Conservation (phyloP, 1,140 invertebrate species). For the Conus ventricosus region DNA sequence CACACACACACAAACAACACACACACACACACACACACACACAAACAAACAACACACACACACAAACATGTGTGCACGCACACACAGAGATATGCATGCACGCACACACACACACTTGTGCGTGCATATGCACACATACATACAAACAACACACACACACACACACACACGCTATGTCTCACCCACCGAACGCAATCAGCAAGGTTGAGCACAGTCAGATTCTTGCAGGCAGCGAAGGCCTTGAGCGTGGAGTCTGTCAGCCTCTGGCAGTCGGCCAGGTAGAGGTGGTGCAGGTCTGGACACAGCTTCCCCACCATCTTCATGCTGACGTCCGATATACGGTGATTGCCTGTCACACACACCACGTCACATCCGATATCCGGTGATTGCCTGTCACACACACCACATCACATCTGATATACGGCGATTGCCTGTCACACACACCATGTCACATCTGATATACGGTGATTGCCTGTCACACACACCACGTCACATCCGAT, state of each 20-base stretch:
- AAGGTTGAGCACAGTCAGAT: slow-evolving; percentile 72
- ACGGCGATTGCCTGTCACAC: too few relatives aligned
- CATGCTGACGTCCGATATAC: slow-evolving; percentile 69
- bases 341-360: slow-evolving; percentile 64
- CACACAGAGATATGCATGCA: not conserved
- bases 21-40: too few relatives aligned
- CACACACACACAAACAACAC: too few relatives aligned
- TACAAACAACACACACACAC: not conserved
- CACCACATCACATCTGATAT: not conserved
- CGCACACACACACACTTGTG: not conserved
- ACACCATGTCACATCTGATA: too few relatives aligned
- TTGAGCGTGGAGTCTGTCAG: slow-evolving; percentile 72
- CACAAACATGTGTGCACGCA: too few relatives aligned
- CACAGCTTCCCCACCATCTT: slow-evolving; percentile 68
- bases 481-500: slow-evolving; percentile 55
- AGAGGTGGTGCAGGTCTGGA: slow-evolving; percentile 68
- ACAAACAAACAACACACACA: too few relatives aligned
- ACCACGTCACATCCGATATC: slow-evolving; percentile 64
- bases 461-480: too few relatives aligned
- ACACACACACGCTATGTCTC: not conserved
- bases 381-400: slow-evolving; percentile 66
- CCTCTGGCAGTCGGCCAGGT: slow-evolving; percentile 71
- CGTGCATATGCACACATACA: not conserved
- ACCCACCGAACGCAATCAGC: slow-evolving; percentile 73
- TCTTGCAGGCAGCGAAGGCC: slow-evolving; percentile 62